Evolutionary conservation across 2,888 invertebrate species (phyloP), one percentile per base, ranked within the genome.

Genomic region (Spodoptera exigua): DNA sequence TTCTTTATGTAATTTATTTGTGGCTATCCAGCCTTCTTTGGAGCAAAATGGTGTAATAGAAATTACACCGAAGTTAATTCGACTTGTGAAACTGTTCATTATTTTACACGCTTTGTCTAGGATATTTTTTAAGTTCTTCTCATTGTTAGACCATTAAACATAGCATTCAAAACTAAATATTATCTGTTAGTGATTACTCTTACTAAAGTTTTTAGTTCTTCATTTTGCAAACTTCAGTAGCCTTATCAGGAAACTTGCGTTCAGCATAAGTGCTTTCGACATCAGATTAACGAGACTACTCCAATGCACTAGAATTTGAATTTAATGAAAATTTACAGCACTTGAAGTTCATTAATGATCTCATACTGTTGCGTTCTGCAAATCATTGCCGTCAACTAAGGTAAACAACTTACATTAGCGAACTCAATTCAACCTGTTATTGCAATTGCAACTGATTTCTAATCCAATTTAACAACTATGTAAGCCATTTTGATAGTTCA

Each of bases 1-100:
- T 74, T 74, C 54, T 73, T 76, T 70, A 66, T 70, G 73, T 80
- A 77, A 83, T 82, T 81, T 82, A 83, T 82, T 74, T 74, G 57
- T 57, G 35, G 52, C 54, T 58, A 74, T 72, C 71, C 69, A 69
- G 37, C 36, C 18, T 73, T 44, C 39, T 32, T 61, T 52, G 36
- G 5, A 43, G 48, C 16, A 2, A 39, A 55, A 45, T 49, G 36
- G 14, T 39, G 36, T 35, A 52, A 39, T 37, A 49, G 13, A 44
- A 37, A 53, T 48, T 18, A 48, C 39, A 46, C 41, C 40, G 36
- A 5, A 27, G 7, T 27, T 40, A 32, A 46, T 48, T 12, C 14
- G 3, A 52, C 34, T 48, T 39, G n/a, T 32, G 34, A 58, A 48
- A 14, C 10, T 1, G 39, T 27, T 48, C 40, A 18, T 41, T 16